phyloP scores from a whole-genome alignment of 2,888 invertebrate species.

The Aspidiotus destructor region DNA sequence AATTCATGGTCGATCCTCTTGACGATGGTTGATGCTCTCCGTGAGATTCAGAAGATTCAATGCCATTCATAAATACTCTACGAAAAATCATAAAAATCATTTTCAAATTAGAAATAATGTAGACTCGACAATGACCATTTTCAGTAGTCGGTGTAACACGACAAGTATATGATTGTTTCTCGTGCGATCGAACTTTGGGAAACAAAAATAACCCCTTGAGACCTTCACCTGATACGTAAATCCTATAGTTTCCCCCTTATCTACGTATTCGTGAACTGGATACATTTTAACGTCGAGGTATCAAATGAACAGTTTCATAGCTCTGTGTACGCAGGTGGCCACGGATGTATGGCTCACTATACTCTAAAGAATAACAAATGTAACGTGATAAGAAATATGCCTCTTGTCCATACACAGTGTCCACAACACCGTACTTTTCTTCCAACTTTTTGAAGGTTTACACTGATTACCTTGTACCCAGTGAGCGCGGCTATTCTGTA shows the following conservation, averaged over 20 bases:
- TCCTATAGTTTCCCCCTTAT: constrained; percentile 1
- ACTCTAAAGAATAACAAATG: neutral
- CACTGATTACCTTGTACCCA: neutral
- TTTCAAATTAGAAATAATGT: neutral
- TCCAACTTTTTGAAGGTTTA: neutral
- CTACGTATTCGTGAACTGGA: neutral
- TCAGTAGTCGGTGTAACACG: too few relatives aligned
- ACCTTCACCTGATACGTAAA: neutral
- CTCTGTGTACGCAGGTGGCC: too few relatives aligned
- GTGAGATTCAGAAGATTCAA: constrained; percentile 31
- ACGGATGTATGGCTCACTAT: neutral
- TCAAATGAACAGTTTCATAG: neutral
- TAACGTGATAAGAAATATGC: neutral
- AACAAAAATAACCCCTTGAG: neutral
- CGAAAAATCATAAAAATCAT: neutral
- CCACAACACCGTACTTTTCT: too few relatives aligned
- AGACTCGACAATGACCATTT: too few relatives aligned
- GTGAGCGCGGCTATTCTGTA: too few relatives aligned
- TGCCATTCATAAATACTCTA: constrained; percentile 31
- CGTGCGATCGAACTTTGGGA: neutral
- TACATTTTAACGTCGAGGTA: neutral
- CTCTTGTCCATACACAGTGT: too few relatives aligned
- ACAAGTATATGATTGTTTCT: too few relatives aligned
- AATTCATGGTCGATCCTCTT: constrained; percentile 31
- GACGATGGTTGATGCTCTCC: constrained; percentile 24